Base-by-base conservation (phyloP, 1,140 invertebrate genomes). In the Saccostrea glomerata region DNA sequence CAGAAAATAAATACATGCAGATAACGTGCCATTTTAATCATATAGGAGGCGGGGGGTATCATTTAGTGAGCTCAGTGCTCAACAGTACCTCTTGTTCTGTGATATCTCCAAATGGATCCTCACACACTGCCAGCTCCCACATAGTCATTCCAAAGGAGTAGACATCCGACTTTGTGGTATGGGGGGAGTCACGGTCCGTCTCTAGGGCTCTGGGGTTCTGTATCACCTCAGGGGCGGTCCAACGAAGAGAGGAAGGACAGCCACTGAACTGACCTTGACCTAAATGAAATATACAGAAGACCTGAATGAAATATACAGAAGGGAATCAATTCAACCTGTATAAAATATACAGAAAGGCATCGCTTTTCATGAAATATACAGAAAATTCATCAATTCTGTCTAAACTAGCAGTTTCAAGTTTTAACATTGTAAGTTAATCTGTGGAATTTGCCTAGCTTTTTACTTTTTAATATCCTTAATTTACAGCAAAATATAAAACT, bases 121-220 rank as follows among this genome's bases (percentile, higher is more conserved):
- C 92, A 95, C 95, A 96, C 0, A 98, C 99, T 11, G 97, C 97
- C 97, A 99, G 98, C 95, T 99, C 98, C 98, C 98, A 99, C 82
- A 99, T 95, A 6, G 99, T 98, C 55, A 99, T 97, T 56, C 98
- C 98, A 94, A 97, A 99, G 94, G 97, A 97, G 98, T 98, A 99
- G 5, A 98, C 97, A 95, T 99, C 99, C 73, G 97, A 98, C 91
- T 96, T 97, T 93, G 96, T 97, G 25, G 97, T 98, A 94, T 98
- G 98, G 30, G 91, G 87, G 17, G 86, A 63, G 47, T 73, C 56
- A 54, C 77, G 82, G 47, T 93, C 90, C 9, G 55, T 63, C 89
- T 94, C 94, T 13, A 90, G 86, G 6, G 92, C 84, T 17, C 73
- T 85, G 0, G 94, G 94, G 84, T 93, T 86, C 7, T 88, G 82